These are phyloP conservation scores for Spermophilus dauricus DNA, from an alignment of 2,113 vertebrate genomes.

Conservation along the genomic window DNA sequence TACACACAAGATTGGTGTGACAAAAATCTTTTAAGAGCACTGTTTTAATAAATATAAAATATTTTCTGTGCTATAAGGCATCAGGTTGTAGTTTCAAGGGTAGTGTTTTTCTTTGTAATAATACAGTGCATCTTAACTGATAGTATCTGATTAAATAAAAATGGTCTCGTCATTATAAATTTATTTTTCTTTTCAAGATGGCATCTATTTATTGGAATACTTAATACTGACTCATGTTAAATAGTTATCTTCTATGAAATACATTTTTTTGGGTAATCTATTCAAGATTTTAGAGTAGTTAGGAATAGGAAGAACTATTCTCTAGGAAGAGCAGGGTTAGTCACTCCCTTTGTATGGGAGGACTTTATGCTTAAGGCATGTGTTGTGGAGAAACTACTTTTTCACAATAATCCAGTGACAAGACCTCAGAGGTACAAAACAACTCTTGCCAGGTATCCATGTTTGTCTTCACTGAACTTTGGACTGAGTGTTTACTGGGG, in stretches of 20 bases:
- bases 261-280: slow-evolving; percentile 53
- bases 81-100: slow-evolving; percentile 19
- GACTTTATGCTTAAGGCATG: slow-evolving; percentile 55
- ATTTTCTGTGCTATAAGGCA: neutral
- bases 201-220: slow-evolving; percentile 76
- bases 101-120: slow-evolving; percentile 2
- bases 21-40: slow-evolving; percentile 45
- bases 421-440: slow-evolving; percentile 51
- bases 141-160: slow-evolving; percentile 13
- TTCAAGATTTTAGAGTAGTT: neutral
- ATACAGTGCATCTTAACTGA: slow-evolving; percentile 35
- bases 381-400: slow-evolving; percentile 45
- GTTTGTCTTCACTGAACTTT: slow-evolving; percentile 78
- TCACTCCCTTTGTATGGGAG: slow-evolving; percentile 62
- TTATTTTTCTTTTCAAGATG: slow-evolving; percentile 83
- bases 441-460: slow-evolving; percentile 46
- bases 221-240: slow-evolving; percentile 75
- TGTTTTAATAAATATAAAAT: slow-evolving; percentile 32
- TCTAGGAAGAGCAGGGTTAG: slow-evolving; percentile 62
- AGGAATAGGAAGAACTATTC: slow-evolving; percentile 64
- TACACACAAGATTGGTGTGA: neutral
- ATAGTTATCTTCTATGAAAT: slow-evolving; percentile 60
- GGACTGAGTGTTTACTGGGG: slow-evolving; percentile 51
- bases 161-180: slow-evolving; percentile 63
- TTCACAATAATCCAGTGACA: neutral